Evolutionary conservation across 2,888 invertebrate species (phyloP), one percentile per base, ranked within the genome.

Genomic region (Drosophila vallismaia): DNA sequence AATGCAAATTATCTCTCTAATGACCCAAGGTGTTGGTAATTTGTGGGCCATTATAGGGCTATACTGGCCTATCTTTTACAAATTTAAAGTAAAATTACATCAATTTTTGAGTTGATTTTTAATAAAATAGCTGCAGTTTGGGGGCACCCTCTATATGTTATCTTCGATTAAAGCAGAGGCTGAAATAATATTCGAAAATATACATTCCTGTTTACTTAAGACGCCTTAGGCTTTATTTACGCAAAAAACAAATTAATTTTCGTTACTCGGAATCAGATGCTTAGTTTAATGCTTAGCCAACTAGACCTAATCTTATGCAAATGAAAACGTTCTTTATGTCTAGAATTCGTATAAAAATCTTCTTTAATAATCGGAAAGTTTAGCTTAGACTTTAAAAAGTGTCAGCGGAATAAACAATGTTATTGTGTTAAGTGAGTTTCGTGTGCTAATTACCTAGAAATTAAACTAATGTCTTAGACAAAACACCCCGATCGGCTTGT

Each of bases 221-320:
- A 60, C 55, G 86, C 83, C 83, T 82, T 53, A 60, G 82, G 82
- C 86, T 86, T 86, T 82, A 82, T 82, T 82, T 74, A 79, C 64
- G 66, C 60, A 77, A 71, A 70, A 75, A 40, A 63, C 55, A 46
- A 62, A 52, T 70, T 57, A 58, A 42, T 26, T 12, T 38, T 53
- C 36, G 70, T 56, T 67, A 56, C 59, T 53, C 76, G 60, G 74
- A 85, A 73, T 68, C 19, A 50, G 72, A 71, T 77, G 50, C 83
- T 85, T 85, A 85, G 67, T 14, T 42, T 42, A 67, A 64, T 81
- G 63, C 86, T 79, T 82, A 85, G 60, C 71, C 44, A 68, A 53
- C 74, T 67, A 80, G 24, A 44, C 55, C 56, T 69, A 60, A 36
- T 28, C 46, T 64, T 57, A 57, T 46, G 50, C 42, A 12, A 64